phyloP scores from a whole-genome alignment of 2,113 vertebrate species.

The Cebus imitator region DNA sequence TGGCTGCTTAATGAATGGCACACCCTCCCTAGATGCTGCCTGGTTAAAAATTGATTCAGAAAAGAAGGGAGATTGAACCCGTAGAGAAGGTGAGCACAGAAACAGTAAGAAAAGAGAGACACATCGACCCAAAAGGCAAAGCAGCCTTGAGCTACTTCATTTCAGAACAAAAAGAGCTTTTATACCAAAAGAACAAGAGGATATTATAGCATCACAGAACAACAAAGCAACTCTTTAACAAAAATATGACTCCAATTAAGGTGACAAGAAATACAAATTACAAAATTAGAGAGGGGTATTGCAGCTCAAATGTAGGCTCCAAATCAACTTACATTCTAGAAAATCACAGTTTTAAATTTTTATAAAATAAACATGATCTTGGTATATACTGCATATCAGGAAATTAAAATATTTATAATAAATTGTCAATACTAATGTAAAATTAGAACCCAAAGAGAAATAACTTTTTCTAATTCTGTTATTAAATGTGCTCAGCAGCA shows the following conservation, averaged over 20 bases:
- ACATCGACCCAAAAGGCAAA: neutral
- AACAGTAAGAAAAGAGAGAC: neutral
- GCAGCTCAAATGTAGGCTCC: neutral
- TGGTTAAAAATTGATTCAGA: neutral
- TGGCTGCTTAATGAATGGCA: neutral
- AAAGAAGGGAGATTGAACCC: neutral
- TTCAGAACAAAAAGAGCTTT: neutral
- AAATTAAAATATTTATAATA: neutral
- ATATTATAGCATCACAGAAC: neutral
- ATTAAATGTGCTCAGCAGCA: neutral
- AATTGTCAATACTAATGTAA: neutral
- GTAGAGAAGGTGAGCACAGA: neutral
- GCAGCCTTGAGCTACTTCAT: neutral
- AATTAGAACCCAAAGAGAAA: neutral
- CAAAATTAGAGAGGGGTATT: neutral
- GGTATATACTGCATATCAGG: neutral
- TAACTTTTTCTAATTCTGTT: neutral
- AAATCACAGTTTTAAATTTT: neutral
- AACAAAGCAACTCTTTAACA: neutral
- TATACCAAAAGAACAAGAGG: neutral
- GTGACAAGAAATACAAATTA: neutral
- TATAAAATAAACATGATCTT: neutral
- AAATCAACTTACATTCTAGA: neutral
- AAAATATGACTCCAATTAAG: neutral
- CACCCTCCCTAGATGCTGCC: neutral